A percentile compares a stretch with the other conserved stretches of the same genome.
phyloP scores from a whole-genome alignment of 2,113 vertebrate species.

The Edolisoma coerulescens region DNA sequence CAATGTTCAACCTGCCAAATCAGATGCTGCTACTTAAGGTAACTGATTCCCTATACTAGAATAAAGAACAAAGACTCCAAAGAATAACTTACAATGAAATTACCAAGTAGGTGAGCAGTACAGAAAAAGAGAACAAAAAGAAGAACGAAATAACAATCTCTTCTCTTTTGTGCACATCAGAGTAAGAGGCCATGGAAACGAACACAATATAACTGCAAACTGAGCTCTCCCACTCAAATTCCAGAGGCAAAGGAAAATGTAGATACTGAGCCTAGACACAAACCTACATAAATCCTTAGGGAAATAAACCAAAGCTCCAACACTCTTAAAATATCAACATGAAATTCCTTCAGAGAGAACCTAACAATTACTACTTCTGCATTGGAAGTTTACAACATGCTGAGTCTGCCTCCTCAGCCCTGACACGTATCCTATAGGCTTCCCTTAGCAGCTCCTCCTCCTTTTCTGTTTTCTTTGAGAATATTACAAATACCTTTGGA shows the following conservation, averaged over 20 bases:
- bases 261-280: neutral
- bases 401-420: neutral
- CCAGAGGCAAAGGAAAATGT: conserved; percentile 2
- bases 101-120: neutral
- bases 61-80: neutral
- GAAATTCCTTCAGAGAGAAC: neutral
- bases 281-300: neutral
- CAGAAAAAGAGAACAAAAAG: neutral
- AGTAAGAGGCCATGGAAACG: neutral
- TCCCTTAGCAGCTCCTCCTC: neutral
- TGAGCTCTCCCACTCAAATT: conserved; percentile 32
- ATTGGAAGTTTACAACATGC: neutral
- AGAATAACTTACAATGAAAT: neutral
- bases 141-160: neutral
- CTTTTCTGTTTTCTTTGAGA: neutral
- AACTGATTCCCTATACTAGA: neutral
- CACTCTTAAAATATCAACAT: neutral
- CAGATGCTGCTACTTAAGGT: neutral
- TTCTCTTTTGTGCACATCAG: neutral
- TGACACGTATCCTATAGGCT: neutral
- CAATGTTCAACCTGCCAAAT: neutral
- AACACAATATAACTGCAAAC: neutral
- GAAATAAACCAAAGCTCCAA: neutral
- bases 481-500: neutral
- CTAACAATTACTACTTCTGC: neutral